These are phyloP conservation scores for Ptiloglossa arizonensis DNA, from an alignment of 1,140 invertebrate genomes.

Conservation along the genomic window DNA sequence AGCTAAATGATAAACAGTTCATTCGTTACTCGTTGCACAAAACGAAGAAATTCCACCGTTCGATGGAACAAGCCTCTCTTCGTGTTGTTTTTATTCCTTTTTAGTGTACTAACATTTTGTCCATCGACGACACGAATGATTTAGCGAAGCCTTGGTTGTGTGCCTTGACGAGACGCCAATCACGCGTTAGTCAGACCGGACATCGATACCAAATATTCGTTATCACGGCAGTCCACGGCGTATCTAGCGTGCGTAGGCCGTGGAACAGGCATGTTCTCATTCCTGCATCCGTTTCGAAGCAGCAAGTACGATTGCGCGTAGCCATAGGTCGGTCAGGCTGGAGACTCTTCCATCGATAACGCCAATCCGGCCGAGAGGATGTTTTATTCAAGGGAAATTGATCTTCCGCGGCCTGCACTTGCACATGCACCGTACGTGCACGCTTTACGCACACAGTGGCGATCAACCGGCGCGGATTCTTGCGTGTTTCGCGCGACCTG, in stretches of 20 bases:
- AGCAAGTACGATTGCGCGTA: constrained; percentile 25
- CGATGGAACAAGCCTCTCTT: no score
- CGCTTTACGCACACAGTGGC: not conserved
- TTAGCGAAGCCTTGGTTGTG: no score
- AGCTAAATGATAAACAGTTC: no score
- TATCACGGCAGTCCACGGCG: not conserved
- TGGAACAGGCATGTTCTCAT: constrained; percentile 28
- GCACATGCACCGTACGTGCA: not conserved
- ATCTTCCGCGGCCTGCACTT: constrained; percentile 33
- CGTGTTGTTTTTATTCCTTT: no score
- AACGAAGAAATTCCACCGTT: no score
- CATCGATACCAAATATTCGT: constrained; percentile 33
- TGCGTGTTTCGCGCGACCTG: constrained; percentile 10
- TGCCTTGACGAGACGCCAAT: not conserved
- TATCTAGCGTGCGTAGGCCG: constrained; percentile 15
- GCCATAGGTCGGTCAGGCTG: constrained; percentile 14
- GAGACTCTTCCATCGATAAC: constrained; percentile 41
- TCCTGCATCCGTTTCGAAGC: constrained; percentile 30
- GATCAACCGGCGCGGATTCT: not conserved
- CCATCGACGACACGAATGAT: no score
- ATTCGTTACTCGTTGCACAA: no score
- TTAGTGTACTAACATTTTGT: no score
- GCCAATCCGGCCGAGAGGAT: constrained; percentile 39
- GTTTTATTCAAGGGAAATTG: constrained; percentile 63
- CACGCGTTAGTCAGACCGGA: not conserved